Evolutionary conservation across 2,797 vertebrate species (phyloP).

Genomic region (Chanos chanos): DNA sequence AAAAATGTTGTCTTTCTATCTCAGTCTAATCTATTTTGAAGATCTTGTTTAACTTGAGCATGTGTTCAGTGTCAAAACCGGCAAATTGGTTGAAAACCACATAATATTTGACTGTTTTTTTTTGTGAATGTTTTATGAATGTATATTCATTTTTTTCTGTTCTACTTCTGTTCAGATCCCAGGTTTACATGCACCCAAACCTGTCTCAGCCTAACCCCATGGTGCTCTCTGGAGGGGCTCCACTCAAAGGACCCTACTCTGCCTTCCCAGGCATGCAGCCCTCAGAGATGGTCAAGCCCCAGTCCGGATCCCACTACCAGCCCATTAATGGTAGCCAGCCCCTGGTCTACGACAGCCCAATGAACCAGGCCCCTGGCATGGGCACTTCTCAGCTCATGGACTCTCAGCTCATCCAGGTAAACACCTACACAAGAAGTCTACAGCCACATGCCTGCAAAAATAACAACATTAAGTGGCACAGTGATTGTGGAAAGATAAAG

Average conservation of each 20-base stretch:
- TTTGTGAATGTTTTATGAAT: neutral
- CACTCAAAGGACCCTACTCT: constrained; percentile 91
- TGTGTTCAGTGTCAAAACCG: too few species aligned
- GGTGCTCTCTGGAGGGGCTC: constrained; percentile 90
- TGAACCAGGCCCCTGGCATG: constrained; percentile 88
- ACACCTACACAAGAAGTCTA: too few species aligned
- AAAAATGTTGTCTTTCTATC: too few species aligned
- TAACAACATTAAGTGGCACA: too few species aligned
- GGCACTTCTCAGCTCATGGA: constrained; percentile 96
- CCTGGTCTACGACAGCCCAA: constrained; percentile 88
- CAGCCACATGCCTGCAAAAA: too few species aligned
- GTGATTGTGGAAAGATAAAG: too few species aligned
- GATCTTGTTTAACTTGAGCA: too few species aligned
- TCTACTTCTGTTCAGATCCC: constrained; percentile 75
- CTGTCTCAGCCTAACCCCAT: constrained; percentile 92
- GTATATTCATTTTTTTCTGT: neutral
- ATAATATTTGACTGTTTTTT: neutral
- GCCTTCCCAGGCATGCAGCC: constrained; percentile 95
- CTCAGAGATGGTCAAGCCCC: constrained; percentile 94
- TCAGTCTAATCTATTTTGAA: too few species aligned
- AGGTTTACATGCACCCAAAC: constrained; percentile 98
- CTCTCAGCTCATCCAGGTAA: constrained; percentile 95
- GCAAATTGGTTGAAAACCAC: too few species aligned
- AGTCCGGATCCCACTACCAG: constrained; percentile 94
- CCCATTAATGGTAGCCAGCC: constrained; percentile 92